These are phyloP conservation scores for Artibeus jamaicensis DNA, from an alignment of 2,797 vertebrate genomes.

Conservation along the genomic window DNA sequence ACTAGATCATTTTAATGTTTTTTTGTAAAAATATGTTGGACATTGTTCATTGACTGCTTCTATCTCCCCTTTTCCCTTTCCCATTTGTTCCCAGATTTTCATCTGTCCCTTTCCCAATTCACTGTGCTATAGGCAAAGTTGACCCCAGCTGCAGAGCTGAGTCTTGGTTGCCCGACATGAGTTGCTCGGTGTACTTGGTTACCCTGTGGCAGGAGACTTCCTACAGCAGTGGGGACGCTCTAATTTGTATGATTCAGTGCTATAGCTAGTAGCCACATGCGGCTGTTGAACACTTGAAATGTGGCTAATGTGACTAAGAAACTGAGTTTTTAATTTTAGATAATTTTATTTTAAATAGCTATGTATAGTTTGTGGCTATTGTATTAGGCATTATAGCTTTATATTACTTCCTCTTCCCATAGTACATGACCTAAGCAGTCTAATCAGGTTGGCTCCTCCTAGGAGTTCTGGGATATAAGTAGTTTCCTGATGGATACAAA, in stretches of 20 bases:
- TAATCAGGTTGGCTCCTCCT: background rate
- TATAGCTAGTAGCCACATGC: too few species aligned
- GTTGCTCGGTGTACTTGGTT: background rate
- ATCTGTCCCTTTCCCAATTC: background rate
- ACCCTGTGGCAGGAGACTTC: background rate
- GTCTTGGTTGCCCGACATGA: background rate
- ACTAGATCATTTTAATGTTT: background rate
- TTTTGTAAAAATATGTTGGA: background rate
- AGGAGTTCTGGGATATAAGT: background rate
- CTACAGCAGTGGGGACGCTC: background rate
- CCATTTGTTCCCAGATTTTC: background rate
- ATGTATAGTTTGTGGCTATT: background rate
- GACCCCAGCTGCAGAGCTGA: background rate
- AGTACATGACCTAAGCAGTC: background rate
- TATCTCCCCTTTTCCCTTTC: background rate
- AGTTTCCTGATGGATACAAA: constrained; percentile 6
- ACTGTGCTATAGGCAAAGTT: background rate
- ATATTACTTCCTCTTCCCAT: background rate
- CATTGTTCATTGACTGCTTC: background rate
- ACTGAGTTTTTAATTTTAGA: constrained; percentile 24
- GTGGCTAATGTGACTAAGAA: background rate
- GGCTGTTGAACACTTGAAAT: background rate
- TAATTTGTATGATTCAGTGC: background rate
- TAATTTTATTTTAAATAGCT: background rate
- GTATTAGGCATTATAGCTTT: background rate